phyloP scores from a whole-genome alignment of 2,888 invertebrate species.

The Ophioninae sp. region DNA sequence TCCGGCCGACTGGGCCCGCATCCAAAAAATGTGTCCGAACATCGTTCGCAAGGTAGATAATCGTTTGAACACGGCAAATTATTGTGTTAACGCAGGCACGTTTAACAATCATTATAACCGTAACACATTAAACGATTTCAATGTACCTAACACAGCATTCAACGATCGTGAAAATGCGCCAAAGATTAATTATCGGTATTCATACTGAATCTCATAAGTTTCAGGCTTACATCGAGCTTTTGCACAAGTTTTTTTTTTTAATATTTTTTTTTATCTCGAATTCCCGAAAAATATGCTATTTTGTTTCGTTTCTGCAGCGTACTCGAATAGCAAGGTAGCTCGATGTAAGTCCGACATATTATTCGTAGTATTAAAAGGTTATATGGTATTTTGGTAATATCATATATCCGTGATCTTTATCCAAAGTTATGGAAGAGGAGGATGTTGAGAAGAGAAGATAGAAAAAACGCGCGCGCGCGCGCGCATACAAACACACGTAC shows the following conservation, averaged over 20 bases:
- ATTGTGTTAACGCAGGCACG: constrained; percentile 55
- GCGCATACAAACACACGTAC: constrained; percentile 10
- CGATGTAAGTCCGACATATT: constrained; percentile 15
- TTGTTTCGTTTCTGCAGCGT: constrained; percentile 14
- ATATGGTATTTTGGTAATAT: constrained; percentile 55
- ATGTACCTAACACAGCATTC: constrained; percentile 38
- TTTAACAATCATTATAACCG: constrained; percentile 59
- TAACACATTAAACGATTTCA: constrained; percentile 38
- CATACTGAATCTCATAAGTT: constrained; percentile 42
- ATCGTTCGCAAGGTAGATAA: constrained; percentile 82
- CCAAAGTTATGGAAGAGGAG: constrained; percentile 38
- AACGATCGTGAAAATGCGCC: constrained; percentile 32
- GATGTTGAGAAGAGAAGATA: constrained; percentile 13
- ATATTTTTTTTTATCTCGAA: constrained; percentile 19
- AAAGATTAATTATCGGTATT: constrained; percentile 51
- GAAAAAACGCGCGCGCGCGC: constrained; percentile 31
- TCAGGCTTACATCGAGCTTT: background rate
- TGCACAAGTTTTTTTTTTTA: background rate
- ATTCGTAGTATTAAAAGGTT: constrained; percentile 45
- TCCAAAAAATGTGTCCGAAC: constrained; percentile 82
- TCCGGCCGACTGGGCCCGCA: constrained; percentile 83
- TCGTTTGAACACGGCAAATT: constrained; percentile 71
- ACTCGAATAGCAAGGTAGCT: constrained; percentile 5
- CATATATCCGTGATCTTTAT: constrained; percentile 41
- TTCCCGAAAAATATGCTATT: background rate